Conservation (phyloP, 2,113 vertebrate species). For the Notothenia coriiceps region DNA sequence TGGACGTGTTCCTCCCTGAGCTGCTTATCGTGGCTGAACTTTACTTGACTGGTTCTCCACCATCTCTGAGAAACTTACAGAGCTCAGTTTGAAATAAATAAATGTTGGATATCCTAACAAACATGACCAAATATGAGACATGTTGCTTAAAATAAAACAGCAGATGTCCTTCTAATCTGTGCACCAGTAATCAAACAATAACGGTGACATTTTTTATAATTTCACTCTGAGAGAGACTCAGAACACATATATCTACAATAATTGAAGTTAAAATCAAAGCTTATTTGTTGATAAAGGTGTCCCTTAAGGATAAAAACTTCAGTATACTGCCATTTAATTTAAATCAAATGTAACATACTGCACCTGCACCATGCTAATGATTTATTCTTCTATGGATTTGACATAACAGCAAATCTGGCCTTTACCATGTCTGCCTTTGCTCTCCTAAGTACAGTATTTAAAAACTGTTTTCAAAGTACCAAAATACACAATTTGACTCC, state of each 20-base stretch:
- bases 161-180: not conserved
- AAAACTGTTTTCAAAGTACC: not conserved
- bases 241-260: not conserved
- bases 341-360: too few relatives aligned
- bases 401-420: not conserved
- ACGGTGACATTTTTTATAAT: too few relatives aligned
- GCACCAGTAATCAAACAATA: not conserved
- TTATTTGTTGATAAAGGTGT: not conserved
- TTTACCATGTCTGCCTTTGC: not conserved
- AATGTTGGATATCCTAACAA: not conserved
- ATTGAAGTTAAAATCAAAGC: not conserved
- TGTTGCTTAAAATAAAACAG: not conserved
- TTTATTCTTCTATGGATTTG: not conserved
- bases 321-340: not conserved
- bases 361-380: too few relatives aligned
- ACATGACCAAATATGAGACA: not conserved
- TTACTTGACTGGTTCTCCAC: not conserved
- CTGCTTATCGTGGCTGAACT: constrained; percentile 3
- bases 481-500: not conserved
- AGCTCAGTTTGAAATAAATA: not conserved
- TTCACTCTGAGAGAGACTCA: too few relatives aligned
- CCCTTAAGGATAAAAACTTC: not conserved
- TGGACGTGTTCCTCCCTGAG: not conserved
- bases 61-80: not conserved
- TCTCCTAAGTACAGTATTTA: not conserved